Conservation (phyloP, 53 echinoderm and acorn worm genomes). For the Holothuria scabra region DNA sequence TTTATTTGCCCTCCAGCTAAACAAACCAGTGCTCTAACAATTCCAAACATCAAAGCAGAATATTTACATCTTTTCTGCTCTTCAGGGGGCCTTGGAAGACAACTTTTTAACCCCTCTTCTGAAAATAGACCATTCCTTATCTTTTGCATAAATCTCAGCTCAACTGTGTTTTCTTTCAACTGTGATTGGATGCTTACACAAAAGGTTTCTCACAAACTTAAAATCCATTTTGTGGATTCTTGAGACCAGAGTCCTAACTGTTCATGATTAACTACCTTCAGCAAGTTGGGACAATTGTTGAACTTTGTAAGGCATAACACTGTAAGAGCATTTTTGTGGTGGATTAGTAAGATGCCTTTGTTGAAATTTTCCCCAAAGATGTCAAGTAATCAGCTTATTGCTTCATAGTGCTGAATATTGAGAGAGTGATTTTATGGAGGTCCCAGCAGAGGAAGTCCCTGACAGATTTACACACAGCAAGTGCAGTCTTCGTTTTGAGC, state of each 20-base stretch:
- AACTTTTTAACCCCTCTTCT: not conserved
- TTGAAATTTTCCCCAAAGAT: too few relatives aligned
- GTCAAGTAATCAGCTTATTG: too few relatives aligned
- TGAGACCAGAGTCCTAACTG: too few relatives aligned
- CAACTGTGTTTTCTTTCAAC: constrained; percentile 14
- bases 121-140: constrained; percentile 31
- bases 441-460: constrained; percentile 26
- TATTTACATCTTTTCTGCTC: not conserved
- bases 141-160: constrained; percentile 1
- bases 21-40: not conserved
- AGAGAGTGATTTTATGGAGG: constrained; percentile 1
- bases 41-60: not conserved
- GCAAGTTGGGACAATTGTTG: too few relatives aligned
- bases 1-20: constrained; percentile 29
- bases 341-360: too few relatives aligned
- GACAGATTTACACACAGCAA: too few relatives aligned
- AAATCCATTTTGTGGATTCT: too few relatives aligned
- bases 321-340: too few relatives aligned
- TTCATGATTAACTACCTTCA: too few relatives aligned
- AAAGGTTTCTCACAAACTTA: constrained; percentile 10
- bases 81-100: constrained; percentile 26
- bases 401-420: too few relatives aligned
- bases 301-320: too few relatives aligned
- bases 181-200: constrained; percentile 22
- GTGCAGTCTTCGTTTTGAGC: too few relatives aligned